A percentile compares a stretch with the other conserved stretches of the same genome.
phyloP scores from a whole-genome alignment of 1,140 invertebrate genomes.

The Dendrolimus punctatus region DNA sequence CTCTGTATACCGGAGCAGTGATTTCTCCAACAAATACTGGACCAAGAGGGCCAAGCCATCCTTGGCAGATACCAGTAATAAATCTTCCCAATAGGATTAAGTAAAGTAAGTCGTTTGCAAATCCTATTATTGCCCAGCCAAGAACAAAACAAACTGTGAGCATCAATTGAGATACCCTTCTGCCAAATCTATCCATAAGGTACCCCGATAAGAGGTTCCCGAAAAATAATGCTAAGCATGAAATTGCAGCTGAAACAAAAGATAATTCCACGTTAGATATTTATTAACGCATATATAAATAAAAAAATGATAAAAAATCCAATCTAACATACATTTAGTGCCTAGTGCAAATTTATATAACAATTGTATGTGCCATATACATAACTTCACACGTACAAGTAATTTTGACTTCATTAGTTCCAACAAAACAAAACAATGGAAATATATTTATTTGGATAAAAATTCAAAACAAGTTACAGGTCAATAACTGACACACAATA shows the following conservation, averaged over 20 bases:
- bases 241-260: constrained; percentile 69
- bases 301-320: no score
- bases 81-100: constrained; percentile 78
- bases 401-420: no score
- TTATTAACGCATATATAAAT: constrained; percentile 5
- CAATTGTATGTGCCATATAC: no score
- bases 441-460: no score
- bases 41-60: constrained; percentile 67
- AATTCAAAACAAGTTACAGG: background rate
- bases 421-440: no score
- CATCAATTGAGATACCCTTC: constrained; percentile 74
- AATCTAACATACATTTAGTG: no score
- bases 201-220: constrained; percentile 75
- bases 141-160: constrained; percentile 73
- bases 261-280: constrained; percentile 9
- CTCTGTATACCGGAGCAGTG: constrained; percentile 71
- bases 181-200: constrained; percentile 78
- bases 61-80: constrained; percentile 75
- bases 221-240: constrained; percentile 72
- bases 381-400: no score
- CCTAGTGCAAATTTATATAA: no score
- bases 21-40: constrained; percentile 75
- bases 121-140: constrained; percentile 78
- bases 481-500: constrained; percentile 4
- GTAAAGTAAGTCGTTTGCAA: constrained; percentile 56